phyloP scores from a whole-genome alignment of 2,113 vertebrate species.

The Engraulis encrasicolus region DNA sequence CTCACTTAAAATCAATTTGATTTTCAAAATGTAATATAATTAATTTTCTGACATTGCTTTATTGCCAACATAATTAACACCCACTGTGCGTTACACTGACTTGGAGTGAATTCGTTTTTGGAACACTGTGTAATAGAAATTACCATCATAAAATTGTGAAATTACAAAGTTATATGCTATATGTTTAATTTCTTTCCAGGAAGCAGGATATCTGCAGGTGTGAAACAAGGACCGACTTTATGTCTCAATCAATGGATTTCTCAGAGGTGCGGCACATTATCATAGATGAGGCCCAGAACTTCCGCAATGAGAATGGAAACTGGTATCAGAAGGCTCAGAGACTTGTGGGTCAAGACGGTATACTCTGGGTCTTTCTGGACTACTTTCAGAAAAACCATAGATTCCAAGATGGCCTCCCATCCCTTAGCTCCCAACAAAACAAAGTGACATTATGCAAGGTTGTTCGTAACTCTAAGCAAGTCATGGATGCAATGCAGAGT shows the following conservation, averaged over 20 bases:
- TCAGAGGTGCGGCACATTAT: slow-evolving; percentile 46
- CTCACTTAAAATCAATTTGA: too few relatives aligned
- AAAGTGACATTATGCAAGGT: slow-evolving; percentile 41
- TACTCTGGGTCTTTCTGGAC: slow-evolving; percentile 74
- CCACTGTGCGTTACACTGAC: too few relatives aligned
- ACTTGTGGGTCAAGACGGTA: slow-evolving; percentile 45
- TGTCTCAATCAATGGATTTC: neutral
- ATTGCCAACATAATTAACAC: too few relatives aligned
- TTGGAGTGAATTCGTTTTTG: too few relatives aligned
- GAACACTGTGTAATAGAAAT: too few relatives aligned
- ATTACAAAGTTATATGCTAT: neutral
- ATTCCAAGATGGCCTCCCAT: slow-evolving; percentile 53
- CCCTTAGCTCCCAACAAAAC: slow-evolving; percentile 44
- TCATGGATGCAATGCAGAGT: slow-evolving; percentile 25
- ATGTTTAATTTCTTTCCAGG: slow-evolving; percentile 53
- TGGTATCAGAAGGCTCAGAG: slow-evolving; percentile 49
- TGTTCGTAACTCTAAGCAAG: slow-evolving; percentile 60
- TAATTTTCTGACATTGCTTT: too few relatives aligned
- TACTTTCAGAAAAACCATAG: slow-evolving; percentile 61
- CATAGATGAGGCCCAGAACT: slow-evolving; percentile 72
- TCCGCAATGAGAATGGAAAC: slow-evolving; percentile 7
- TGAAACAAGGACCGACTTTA: slow-evolving; percentile 53
- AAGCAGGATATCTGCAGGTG: slow-evolving; percentile 41
- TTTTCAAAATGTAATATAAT: too few relatives aligned
- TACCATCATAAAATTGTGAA: too few relatives aligned